Percentiles rank a stretch among this genome's conserved stretches.
Conservation (phyloP, 2,888 invertebrate species). For the Antitype chi region DNA sequence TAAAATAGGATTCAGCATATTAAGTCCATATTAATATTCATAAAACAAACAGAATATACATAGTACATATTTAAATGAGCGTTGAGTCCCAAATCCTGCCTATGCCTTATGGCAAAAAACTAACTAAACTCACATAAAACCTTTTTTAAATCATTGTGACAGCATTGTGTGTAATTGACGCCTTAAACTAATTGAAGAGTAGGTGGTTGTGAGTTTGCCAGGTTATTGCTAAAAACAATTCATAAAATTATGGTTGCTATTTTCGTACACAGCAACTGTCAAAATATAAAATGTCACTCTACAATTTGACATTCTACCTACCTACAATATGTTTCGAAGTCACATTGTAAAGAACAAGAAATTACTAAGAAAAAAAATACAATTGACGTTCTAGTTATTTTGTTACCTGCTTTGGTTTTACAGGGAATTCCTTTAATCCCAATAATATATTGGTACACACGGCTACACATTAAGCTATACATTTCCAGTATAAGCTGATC, state of each 20-base stretch:
- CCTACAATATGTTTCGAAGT: conserved; percentile 16
- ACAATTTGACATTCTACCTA: conserved; percentile 40
- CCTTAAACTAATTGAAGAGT: neutral
- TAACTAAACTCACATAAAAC: neutral
- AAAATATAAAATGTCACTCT: conserved; percentile 14
- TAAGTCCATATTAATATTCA: neutral
- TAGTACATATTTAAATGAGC: neutral
- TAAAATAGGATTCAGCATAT: neutral
- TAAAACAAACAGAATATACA: conserved; percentile 13
- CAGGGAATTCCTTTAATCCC: conserved; percentile 20
- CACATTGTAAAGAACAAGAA: conserved; percentile 15
- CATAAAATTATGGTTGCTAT: neutral
- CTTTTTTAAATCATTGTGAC: conserved; percentile 33
- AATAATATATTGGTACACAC: conserved; percentile 8
- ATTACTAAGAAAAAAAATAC: conserved; percentile 16
- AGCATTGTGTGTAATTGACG: conserved; percentile 39
- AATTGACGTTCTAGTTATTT: conserved; percentile 23
- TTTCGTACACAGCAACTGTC: neutral
- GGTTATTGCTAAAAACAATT: neutral
- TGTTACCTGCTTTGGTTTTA: conserved; percentile 48
- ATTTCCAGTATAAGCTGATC: too few species aligned
- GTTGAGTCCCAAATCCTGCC: neutral
- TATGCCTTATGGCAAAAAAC: neutral
- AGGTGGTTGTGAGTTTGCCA: neutral
- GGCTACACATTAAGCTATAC: too few species aligned